A percentile compares a stretch with the other conserved stretches of the same genome.
Conservation (phyloP, 2,113 vertebrate genomes). For the Oncorhynchus keta region DNA sequence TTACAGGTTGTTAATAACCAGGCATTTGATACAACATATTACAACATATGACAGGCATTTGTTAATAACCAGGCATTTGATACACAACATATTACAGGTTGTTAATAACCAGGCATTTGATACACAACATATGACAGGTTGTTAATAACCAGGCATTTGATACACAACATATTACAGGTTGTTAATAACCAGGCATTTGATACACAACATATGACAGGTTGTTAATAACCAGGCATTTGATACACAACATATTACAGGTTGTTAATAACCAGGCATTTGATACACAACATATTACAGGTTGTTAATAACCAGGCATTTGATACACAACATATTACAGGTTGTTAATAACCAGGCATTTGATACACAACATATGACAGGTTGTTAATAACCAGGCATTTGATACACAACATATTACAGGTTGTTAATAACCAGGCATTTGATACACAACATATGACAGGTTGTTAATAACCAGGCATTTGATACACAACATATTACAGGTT, state of each 20-base stretch:
- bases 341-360: slow-evolving; percentile 24
- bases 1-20: slow-evolving; percentile 38
- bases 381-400: slow-evolving; percentile 24
- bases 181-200: slow-evolving; percentile 38
- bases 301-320: slow-evolving; percentile 21
- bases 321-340: slow-evolving; percentile 28
- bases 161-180: slow-evolving; percentile 42
- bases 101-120: slow-evolving; percentile 37
- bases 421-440: slow-evolving; percentile 24
- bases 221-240: slow-evolving; percentile 38
- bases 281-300: slow-evolving; percentile 8
- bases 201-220: slow-evolving; percentile 43
- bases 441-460: slow-evolving; percentile 28
- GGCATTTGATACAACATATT: slow-evolving; percentile 16
- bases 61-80: slow-evolving; percentile 24
- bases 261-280: slow-evolving; percentile 26
- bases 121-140: slow-evolving; percentile 41
- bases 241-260: slow-evolving; percentile 33
- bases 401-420: slow-evolving; percentile 28
- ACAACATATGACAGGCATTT: slow-evolving; percentile 34
- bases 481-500: slow-evolving; percentile 28
- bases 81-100: slow-evolving; percentile 28
- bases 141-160: slow-evolving; percentile 38
- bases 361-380: slow-evolving; percentile 28
- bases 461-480: slow-evolving; percentile 24